Evolutionary conservation across 2,797 vertebrate genomes (phyloP), one percentile per base, ranked within the genome.

Genomic region (Acipenser transmontanus): DNA sequence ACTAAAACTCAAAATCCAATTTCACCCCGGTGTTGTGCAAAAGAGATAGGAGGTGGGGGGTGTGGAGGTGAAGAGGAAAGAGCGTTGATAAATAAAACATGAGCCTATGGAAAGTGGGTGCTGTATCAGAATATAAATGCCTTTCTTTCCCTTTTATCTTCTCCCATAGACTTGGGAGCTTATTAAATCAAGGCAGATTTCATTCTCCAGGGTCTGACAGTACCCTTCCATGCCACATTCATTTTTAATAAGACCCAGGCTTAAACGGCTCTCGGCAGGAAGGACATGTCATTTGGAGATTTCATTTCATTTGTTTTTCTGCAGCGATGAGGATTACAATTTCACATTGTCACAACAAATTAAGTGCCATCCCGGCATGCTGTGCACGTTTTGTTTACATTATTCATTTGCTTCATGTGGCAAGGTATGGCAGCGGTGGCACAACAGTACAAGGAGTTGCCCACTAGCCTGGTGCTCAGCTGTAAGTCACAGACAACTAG

Each of bases 111-210:
- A 80, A 85, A 88, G 86, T 82, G 65, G 78, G 77, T 81, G 85
- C 84, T 88, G 89, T 89, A 84, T 87, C 83, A 82, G 88, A 89
- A 91, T 90, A 90, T 87, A 91, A 89, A 90, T 88, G 88, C 85
- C 87, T 89, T 79, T 82, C 79, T 85, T 85, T 75, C 71, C 72
- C 83, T 91, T 93, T 90, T 85, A 89, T 89, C 87, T 91, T 79
- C 49, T 87, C 85, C 85, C 82, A 79, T 84, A 84, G 82, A 80
- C 82, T 74, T 70, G 82, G 82, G 74, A 34, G 34, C 34, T 34
- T 34, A 34, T 34, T 34, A 34, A 34, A 34, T 34, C 34, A 34
- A 34, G 34, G 4, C 34, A 34, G 2, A 34, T 34, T 34, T 34
- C 34, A 34, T 34, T 34, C 34, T 34, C 34, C 4, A 34, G 34